Base-by-base conservation (phyloP, 2,113 vertebrate genomes). In the Mionectes macconnelli region DNA sequence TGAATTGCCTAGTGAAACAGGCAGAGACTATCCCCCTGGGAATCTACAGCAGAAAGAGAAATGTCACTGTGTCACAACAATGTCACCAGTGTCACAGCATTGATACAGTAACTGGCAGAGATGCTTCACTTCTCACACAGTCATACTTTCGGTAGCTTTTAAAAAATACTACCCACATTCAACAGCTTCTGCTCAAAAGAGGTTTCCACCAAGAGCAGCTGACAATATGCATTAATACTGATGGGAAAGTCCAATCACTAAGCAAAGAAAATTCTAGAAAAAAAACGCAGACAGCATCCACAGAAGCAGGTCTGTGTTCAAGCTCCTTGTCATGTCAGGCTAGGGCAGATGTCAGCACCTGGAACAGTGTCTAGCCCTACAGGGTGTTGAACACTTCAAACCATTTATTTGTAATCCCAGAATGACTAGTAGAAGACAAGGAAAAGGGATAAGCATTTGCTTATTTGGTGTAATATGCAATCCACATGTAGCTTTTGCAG, bases 401-500 rank as follows among this genome's bases (percentile, higher is more conserved):
- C 14, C 30, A 90, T n/a, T 13, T 42, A 12, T 25, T 35, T 56
- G 37, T 73, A 73, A 70, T 52, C 44, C 44, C 35, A 63, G 33
- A 79, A 82, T 31, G 37, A 30, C 31, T 45, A 37, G 6, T 12
- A 47, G 37, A 63, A 76, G 82, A 72, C 8, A 31, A 63, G 33
- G 20, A 72, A 64, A 23, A 50, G 39, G 19, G 16, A 64, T 45
- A 42, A 13, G 31, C 0, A 0, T 55, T 45, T 35, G 49, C 16
- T 52, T 56, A 27, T 52, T 64, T 47, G 22, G 22, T 66, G n/a
- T 22, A 77, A 73, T 28, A 24, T 1, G 4, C 44, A 64, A 74
- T 39, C 14, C 40, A 62, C 10, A 5, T 14, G 40, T 27, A 42
- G 40, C 44, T 68, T 83, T 42, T 80, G 53, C 50, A 42, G 21